Conservation (phyloP, 23 tunicate species). For the Clavelina lepadiformis region DNA sequence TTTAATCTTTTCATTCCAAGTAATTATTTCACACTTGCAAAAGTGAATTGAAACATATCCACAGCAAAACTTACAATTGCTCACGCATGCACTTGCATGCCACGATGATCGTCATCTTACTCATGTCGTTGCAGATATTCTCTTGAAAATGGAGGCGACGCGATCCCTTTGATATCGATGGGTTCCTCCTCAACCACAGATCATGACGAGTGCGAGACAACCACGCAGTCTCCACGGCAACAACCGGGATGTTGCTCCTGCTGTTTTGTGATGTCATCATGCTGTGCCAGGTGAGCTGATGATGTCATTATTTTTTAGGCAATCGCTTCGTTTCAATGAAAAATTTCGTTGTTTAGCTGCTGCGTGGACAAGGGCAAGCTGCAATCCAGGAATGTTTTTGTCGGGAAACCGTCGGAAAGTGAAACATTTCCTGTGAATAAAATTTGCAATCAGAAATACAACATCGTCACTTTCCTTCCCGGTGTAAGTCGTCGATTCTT, state of each 20-base stretch:
- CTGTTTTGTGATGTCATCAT: background rate
- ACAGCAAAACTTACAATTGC: too few species aligned
- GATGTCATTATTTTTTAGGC: background rate
- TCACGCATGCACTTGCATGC: too few species aligned
- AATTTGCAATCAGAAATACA: constrained; percentile 87
- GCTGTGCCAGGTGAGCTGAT: background rate
- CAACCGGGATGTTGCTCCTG: background rate
- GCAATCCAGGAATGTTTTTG: constrained; percentile 23
- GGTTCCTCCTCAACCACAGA: constrained; percentile 24
- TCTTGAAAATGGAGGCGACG: constrained; percentile 23
- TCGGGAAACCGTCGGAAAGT: constrained; percentile 10
- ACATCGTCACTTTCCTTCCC: constrained; percentile 75
- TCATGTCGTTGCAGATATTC: constrained; percentile 16
- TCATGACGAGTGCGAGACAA: constrained; percentile 12
- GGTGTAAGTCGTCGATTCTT: constrained; percentile 46
- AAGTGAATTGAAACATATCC: too few species aligned
- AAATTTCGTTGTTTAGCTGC: constrained; percentile 5
- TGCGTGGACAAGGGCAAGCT: constrained; percentile 21
- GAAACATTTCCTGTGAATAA: constrained; percentile 51
- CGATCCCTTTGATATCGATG: constrained; percentile 66
- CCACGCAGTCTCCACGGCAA: background rate
- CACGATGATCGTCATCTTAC: too few species aligned
- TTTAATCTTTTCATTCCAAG: too few species aligned
- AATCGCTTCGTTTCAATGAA: background rate
- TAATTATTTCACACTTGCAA: too few species aligned